These are phyloP conservation scores for Tenthredo mesomela DNA, from an alignment of 2,888 invertebrate species.

Conservation along the genomic window DNA sequence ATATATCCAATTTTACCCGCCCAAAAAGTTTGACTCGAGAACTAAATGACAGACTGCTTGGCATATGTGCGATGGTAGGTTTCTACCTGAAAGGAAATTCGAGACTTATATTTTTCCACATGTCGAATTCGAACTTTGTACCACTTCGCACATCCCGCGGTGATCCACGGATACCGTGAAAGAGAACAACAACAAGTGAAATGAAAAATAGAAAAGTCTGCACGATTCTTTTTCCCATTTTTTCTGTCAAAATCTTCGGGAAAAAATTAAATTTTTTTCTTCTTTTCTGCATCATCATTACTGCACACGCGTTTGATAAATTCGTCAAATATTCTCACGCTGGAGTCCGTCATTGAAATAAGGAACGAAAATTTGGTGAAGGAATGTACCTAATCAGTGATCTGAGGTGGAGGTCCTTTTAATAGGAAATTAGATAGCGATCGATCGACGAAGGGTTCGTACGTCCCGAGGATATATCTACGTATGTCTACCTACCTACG, in stretches of 20 bases:
- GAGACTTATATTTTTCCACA: conserved; percentile 41
- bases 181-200: not conserved
- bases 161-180: conserved; percentile 7
- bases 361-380: conserved; percentile 1
- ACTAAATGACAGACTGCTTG: conserved; percentile 41
- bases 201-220: not conserved
- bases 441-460: conserved; percentile 35
- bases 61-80: conserved; percentile 47
- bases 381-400: conserved; percentile 34
- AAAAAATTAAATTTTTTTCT: no score
- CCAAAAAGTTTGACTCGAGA: conserved; percentile 22
- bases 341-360: not conserved
- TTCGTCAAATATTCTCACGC: conserved; percentile 1
- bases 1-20: not conserved
- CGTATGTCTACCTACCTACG: not conserved
- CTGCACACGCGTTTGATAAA: not conserved
- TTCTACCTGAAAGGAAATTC: conserved; percentile 45
- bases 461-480: not conserved
- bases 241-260: not conserved
- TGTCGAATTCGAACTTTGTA: conserved; percentile 13
- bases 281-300: no score
- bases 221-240: no score
- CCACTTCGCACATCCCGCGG: conserved; percentile 13
- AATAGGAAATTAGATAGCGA: conserved; percentile 47
- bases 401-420: conserved; percentile 32